Percentiles rank a stretch among this genome's conserved stretches.
Conservation (phyloP, 2,888 invertebrate genomes). For the Abscondita cerata region DNA sequence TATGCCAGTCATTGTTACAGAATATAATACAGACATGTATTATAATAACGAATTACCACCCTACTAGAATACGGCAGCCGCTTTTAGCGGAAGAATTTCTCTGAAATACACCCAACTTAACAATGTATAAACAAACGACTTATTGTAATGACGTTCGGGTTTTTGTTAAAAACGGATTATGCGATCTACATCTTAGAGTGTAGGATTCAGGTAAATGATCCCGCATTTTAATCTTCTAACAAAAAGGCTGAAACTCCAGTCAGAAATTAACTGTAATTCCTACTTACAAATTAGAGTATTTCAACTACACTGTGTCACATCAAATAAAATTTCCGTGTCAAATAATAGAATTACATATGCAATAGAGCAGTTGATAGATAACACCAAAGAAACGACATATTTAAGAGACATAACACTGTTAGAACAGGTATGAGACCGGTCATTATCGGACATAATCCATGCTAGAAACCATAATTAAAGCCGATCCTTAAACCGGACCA, state of each 20-base stretch:
- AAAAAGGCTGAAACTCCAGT: no score
- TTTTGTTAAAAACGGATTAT: no score
- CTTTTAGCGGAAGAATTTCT: conserved; percentile 16
- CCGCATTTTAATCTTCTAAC: no score
- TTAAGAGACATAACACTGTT: conserved; percentile 33
- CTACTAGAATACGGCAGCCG: conserved; percentile 15
- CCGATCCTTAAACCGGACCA: conserved; percentile 35
- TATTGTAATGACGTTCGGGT: no score
- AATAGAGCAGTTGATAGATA: conserved; percentile 36
- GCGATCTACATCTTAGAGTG: no score
- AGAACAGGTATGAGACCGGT: conserved; percentile 38
- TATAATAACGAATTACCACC: conserved; percentile 33
- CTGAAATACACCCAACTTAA: neutral
- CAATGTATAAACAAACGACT: no score
- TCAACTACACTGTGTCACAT: conserved; percentile 11
- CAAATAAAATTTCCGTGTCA: conserved; percentile 29
- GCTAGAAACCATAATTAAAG: conserved; percentile 42
- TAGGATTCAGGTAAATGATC: no score
- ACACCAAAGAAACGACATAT: conserved; percentile 36
- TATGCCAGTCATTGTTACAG: conserved; percentile 36
- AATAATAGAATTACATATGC: conserved; percentile 33
- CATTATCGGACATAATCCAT: conserved; percentile 40
- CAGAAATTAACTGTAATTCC: no score
- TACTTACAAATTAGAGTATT: conserved; percentile 8
- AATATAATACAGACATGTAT: conserved; percentile 30